Evolutionary conservation across 2,888 invertebrate genomes (phyloP).

Genomic region (Tryphoninae sp.): DNA sequence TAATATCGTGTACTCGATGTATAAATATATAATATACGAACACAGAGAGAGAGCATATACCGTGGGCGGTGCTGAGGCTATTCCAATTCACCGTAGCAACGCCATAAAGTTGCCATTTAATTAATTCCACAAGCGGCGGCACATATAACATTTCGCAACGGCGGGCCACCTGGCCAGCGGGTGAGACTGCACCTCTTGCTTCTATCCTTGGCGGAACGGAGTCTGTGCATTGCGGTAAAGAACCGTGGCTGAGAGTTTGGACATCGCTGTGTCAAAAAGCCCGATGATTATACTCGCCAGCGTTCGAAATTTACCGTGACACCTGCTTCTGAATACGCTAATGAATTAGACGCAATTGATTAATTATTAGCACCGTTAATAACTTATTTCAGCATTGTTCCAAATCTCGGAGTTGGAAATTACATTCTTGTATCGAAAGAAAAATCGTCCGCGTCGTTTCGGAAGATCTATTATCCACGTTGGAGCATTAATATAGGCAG

Average conservation of each 20-base stretch:
- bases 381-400: too few relatives aligned
- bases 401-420: too few relatives aligned
- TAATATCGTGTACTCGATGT: conserved; percentile 51
- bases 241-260: neutral
- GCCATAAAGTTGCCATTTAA: conserved; percentile 69
- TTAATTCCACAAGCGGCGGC: conserved; percentile 64
- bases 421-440: too few relatives aligned
- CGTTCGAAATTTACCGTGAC: neutral
- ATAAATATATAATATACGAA: conserved; percentile 29
- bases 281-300: too few relatives aligned
- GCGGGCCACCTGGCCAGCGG: conserved; percentile 63
- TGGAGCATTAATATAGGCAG: neutral
- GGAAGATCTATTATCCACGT: conserved; percentile 4
- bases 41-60: conserved; percentile 23
- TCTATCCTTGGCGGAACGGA: conserved; percentile 26
- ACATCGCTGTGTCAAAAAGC: too few relatives aligned
- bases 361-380: neutral
- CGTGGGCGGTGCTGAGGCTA: conserved; percentile 66
- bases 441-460: neutral
- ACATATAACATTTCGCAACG: conserved; percentile 62
- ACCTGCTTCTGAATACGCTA: neutral
- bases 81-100: conserved; percentile 67
- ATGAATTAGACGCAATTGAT: conserved; percentile 11
- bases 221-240: conserved; percentile 11
- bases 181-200: conserved; percentile 48